These are phyloP conservation scores for Apostichopus californicus DNA, from an alignment of 35 echinoderm and acorn worm genomes.

Conservation along the genomic window DNA sequence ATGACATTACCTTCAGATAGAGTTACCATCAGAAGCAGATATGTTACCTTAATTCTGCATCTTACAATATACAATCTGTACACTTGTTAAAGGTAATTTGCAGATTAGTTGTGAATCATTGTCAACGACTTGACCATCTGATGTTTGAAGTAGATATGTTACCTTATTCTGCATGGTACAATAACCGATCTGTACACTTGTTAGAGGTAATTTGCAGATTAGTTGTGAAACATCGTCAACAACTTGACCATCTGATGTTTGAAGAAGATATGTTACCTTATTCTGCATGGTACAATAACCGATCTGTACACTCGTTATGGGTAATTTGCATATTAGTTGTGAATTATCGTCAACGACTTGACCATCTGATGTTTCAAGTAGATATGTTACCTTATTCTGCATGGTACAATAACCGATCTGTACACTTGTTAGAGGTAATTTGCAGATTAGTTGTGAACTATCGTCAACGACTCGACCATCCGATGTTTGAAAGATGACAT, in stretches of 20 bases:
- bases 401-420: slow-evolving; percentile 80
- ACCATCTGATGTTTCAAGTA: too few relatives aligned
- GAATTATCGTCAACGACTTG: too few relatives aligned
- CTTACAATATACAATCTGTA: slow-evolving; percentile 76
- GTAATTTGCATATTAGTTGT: slow-evolving; percentile 73
- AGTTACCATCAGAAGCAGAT: neutral
- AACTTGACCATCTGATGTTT: slow-evolving; percentile 75
- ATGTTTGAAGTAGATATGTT: neutral
- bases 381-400: slow-evolving; percentile 64
- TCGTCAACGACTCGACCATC: slow-evolving; percentile 67
- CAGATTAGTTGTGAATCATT: too few relatives aligned
- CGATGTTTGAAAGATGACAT: slow-evolving; percentile 65
- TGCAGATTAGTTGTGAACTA: slow-evolving; percentile 66
- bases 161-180: slow-evolving; percentile 80
- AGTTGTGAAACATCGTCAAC: slow-evolving; percentile 44
- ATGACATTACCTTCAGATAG: too few relatives aligned
- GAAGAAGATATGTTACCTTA: slow-evolving; percentile 70
- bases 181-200: slow-evolving; percentile 78
- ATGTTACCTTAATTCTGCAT: slow-evolving; percentile 72
- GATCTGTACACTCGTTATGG: slow-evolving; percentile 84
- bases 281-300: too few relatives aligned
- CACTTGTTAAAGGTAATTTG: slow-evolving; percentile 83
- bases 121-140: too few relatives aligned
- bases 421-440: slow-evolving; percentile 79
- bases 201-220: slow-evolving; percentile 83